Conservation (phyloP, 2,113 vertebrate species). For the Eulemur rufifrons region DNA sequence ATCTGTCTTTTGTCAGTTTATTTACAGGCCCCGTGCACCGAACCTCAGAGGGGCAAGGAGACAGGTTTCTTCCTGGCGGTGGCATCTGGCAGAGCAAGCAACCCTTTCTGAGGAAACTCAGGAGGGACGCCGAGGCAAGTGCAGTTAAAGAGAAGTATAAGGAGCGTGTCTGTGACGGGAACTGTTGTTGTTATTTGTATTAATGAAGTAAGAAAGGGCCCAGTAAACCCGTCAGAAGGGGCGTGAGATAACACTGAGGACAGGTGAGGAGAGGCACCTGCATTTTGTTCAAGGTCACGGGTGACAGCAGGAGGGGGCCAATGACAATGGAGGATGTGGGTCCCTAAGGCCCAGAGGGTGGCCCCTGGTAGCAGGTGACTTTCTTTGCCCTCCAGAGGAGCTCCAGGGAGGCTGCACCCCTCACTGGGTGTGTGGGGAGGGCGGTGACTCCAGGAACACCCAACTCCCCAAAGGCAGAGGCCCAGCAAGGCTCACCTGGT, state of each 20-base stretch:
- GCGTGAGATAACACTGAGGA: not conserved
- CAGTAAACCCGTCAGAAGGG: not conserved
- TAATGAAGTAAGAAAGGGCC: not conserved
- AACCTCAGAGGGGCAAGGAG: not conserved
- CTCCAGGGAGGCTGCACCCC: not conserved
- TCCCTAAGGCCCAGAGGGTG: not conserved
- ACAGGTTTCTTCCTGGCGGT: accelerated
- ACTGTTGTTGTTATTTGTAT: not conserved
- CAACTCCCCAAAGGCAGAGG: not conserved
- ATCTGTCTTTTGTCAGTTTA: not conserved
- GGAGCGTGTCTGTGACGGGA: not conserved
- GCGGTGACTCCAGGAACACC: too few relatives aligned
- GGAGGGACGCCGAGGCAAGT: not conserved
- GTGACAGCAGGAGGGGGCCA: not conserved
- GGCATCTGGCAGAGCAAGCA: not conserved
- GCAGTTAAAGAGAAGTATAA: not conserved
- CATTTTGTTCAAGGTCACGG: not conserved
- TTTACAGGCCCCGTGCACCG: accelerated
- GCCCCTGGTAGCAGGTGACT: too few relatives aligned
- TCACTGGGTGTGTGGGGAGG: accelerated
- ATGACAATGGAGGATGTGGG: too few relatives aligned
- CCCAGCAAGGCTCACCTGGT: too few relatives aligned
- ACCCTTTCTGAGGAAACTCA: too few relatives aligned
- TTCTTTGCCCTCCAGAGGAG: not conserved
- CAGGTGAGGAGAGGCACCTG: not conserved